Base-by-base conservation (phyloP, 2,888 invertebrate genomes). In the Drosophila lutescens region DNA sequence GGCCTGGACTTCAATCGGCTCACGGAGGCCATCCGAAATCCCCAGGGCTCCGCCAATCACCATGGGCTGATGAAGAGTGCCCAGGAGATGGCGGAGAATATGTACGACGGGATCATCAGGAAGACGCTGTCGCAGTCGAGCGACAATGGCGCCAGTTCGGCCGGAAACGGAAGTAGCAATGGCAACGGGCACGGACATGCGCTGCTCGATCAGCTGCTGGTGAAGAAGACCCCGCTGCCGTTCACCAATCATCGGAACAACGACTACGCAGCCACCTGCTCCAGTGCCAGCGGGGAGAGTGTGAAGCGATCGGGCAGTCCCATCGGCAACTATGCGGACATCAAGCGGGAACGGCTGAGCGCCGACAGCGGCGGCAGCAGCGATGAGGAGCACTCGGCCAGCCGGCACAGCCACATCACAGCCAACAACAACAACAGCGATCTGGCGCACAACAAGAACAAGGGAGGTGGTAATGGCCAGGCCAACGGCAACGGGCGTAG, bases 71-170 rank as follows among this genome's bases (percentile, higher is more conserved):
- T 93, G 53, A 93, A 94, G 79, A 92, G 91, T 47, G 92, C 93
- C 12, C 92, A 94, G 51, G 95, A 95, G 78, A 93, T 94, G 77
- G 94, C 94, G 34, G 95, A 95, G 86, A 94, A 94, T 56, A 91
- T 95, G 54, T 94, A 96, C 93, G 93, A 97, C 90, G 97, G 96
- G 56, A 96, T 97, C 84, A 97, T 97, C 79, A 93, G 96, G 83
- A 96, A 96, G 78, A 96, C 95, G 79, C 93, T 97, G 5, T 26
- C 26, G 72, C 81, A 93, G 90, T 86, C 62, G 93, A 93, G 92
- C 44, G 77, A 73, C 13, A 50, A 70, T 7, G 61, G 91, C 69
- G 93, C 80, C 46, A 54, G 40, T 23, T 20, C 59, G 2, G 20
- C 53, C n/a, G 46, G 43, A n/a, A 56, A 40, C 20, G 56, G 23